Base-by-base conservation (phyloP, 2,888 invertebrate genomes). In the Amphiduros pacificus region DNA sequence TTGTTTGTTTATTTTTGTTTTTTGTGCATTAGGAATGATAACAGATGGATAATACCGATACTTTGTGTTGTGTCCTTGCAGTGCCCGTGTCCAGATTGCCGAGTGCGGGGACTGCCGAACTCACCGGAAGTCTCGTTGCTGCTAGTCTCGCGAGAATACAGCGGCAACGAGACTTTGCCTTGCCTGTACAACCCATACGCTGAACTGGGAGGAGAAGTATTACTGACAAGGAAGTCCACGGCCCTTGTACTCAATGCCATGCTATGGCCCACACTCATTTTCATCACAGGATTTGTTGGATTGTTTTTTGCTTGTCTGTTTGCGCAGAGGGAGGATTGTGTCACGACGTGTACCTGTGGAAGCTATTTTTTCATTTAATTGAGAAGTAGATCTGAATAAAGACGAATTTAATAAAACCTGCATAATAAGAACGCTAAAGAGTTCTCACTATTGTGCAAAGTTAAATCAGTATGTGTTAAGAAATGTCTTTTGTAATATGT, bases 181-280 rank as follows among this genome's bases (percentile, higher is more conserved):
- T 54, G 54, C 36, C 54, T 54, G 2, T 54, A 54, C 36, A 26
- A 31, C 2, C 32, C 32, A 2, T 11, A 22, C 3, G n/a, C n/a
- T n/a, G 22, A 2, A 4, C 29, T 3, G 4, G 24, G 24, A 17
- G 20, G 31, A 11, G 24, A 49, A 29, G 57, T 57, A 31, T 29
- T 57, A 1, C 20, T 44, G 20, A n/a, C n/a, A 2, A 2, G 57
- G 6, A 44, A 26, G 29, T 57, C 57, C 22, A 48, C 44, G n/a
- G 49, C n/a, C 48, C 20, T 57, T 2, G 57, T 57, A 1, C 48
- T 57, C 44, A 57, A 57, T 28, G 29, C 44, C 2, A 57, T 57
- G 57, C 49, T 57, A 28, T 57, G 57, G 57, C 57, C 57, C 20
- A 57, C 57, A 6, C 6, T 57, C 14, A 32, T 57, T 29, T 57